Evolutionary conservation across 2,797 vertebrate species (phyloP), one percentile per base, ranked within the genome.

Genomic region (Oreortyx pictus): DNA sequence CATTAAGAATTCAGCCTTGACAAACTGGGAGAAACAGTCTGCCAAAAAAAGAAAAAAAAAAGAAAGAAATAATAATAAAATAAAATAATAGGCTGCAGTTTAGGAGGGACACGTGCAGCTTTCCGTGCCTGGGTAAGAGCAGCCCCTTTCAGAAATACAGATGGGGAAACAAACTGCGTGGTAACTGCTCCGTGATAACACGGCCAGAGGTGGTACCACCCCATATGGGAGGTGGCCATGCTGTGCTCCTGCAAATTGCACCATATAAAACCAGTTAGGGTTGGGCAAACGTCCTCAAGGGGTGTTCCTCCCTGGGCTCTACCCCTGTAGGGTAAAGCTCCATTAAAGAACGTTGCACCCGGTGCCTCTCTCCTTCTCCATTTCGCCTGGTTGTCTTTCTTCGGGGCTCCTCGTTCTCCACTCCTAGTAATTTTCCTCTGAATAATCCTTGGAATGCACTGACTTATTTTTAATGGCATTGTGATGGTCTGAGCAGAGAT

Each of bases 181-280:
- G 15, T 43, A 60, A 47, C 11, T n/a, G 46, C 31, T 61, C 76
- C 54, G 29, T 68, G 46, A 39, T 23, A 64, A 19, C 11, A 31
- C 0, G 17, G 37, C 19, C 3, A 2, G 20, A 27, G 67, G 56
- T 35, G 49, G 43, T 29, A 24, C 37, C 2, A 7, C 3, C 20
- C 31, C 67, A 31, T 11, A 31, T 31, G 27, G 61, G 61, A 43
- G 61, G 62, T 41, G 49, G 20, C 27, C 35, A 13, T 2, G 25
- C 44, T 29, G 20, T 14, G 11, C 20, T 31, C 29, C 16, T 41
- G 49, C 67, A 70, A 39, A 52, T 8, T 31, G 49, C 67, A 52
- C 39, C 2, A 1, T 14, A 19, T 11, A 27, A 50, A 46, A 6
- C 19, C 20, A 50, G 14, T 4, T 4, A 20, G n/a, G 19, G 37